Percentiles rank a stretch among this genome's conserved stretches.
Conservation (phyloP, 2,797 vertebrate species). For the Acanthopagrus latus region DNA sequence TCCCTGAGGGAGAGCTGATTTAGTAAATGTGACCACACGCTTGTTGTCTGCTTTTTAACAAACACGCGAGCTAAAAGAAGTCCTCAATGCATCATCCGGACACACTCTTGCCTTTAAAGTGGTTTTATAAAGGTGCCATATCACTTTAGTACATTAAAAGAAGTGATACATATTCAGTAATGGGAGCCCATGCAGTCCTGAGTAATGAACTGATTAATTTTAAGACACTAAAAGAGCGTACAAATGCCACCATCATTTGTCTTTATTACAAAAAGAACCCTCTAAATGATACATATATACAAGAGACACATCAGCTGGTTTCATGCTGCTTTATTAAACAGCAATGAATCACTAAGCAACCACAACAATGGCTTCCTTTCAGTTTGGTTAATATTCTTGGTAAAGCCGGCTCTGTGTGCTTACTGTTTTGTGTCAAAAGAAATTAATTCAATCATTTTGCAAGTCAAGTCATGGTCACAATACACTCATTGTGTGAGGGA, state of each 20-base stretch:
- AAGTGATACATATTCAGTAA: constrained; percentile 62
- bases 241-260: constrained; percentile 67
- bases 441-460: background rate
- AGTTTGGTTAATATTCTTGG: background rate
- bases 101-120: constrained; percentile 61
- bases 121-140: constrained; percentile 55
- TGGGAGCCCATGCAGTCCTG: constrained; percentile 55
- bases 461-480: constrained; percentile 1
- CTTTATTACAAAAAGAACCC: constrained; percentile 64
- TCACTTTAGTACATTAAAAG: constrained; percentile 65
- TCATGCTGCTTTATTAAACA: constrained; percentile 61
- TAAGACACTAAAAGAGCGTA: constrained; percentile 59
- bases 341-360: constrained; percentile 42
- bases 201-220: constrained; percentile 67
- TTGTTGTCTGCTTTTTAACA: constrained; percentile 71
- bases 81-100: constrained; percentile 62
- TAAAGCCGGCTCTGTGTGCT: too few species aligned
- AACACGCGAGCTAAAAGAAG: constrained; percentile 67
- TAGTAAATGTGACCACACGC: constrained; percentile 61
- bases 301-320: constrained; percentile 48
- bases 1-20: constrained; percentile 66
- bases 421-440: background rate
- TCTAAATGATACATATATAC: constrained; percentile 52
- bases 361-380: constrained; percentile 24
- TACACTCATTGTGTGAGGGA: background rate